Conservation (phyloP, 2,888 invertebrate genomes). For the Dasypogon diadema region DNA sequence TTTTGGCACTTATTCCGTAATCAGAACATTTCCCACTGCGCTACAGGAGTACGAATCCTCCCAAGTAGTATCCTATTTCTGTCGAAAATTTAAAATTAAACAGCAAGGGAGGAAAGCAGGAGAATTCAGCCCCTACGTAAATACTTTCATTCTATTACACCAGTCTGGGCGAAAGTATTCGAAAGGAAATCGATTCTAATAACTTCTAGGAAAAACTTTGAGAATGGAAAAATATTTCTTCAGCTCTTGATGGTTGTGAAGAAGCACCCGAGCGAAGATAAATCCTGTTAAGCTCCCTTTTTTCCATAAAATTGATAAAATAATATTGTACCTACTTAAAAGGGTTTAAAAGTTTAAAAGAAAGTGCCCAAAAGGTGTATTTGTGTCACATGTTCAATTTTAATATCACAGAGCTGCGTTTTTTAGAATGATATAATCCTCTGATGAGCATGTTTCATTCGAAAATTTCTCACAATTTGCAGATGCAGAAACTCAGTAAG, state of each 20-base stretch:
- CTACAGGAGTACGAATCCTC: not conserved
- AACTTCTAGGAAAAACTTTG: not conserved
- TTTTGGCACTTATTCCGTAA: not conserved
- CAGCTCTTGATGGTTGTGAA: not conserved
- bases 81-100: not conserved
- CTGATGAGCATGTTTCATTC: too few relatives aligned
- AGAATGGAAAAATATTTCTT: constrained; percentile 27
- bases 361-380: not conserved
- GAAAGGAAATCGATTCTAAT: constrained; percentile 1
- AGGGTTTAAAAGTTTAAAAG: constrained; percentile 43
- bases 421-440: too few relatives aligned
- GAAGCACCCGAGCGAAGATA: not conserved
- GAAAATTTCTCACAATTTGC: too few relatives aligned
- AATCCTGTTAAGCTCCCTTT: constrained; percentile 14
- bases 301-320: constrained; percentile 1
- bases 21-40: not conserved
- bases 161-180: not conserved
- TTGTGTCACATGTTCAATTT: too few relatives aligned
- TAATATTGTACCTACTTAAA: constrained; percentile 31
- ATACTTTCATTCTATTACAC: constrained; percentile 1
- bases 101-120: not conserved
- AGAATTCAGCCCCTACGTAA: not conserved
- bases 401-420: too few relatives aligned
- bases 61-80: not conserved
- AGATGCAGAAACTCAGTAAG: too few relatives aligned